phyloP scores from a whole-genome alignment of 2,113 vertebrate genomes.

The Hassar affinis region DNA sequence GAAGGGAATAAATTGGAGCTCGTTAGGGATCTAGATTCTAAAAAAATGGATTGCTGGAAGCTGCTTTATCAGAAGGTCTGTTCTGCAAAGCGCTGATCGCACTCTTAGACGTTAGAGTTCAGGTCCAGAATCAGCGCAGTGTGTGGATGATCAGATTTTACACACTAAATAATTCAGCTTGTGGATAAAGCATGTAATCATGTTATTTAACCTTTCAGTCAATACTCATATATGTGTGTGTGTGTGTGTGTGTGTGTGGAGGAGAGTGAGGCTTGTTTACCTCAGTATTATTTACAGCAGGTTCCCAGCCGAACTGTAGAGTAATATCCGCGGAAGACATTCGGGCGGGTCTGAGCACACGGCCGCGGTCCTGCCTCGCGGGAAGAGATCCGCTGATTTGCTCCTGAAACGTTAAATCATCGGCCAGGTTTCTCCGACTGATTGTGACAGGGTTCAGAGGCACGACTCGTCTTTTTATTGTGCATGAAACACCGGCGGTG shows the following conservation, averaged over 20 bases:
- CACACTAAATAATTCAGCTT: slow-evolving; percentile 7
- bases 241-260: neutral
- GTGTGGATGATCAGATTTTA: neutral
- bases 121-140: too few relatives aligned
- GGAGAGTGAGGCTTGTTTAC: neutral
- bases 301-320: neutral
- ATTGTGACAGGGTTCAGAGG: neutral
- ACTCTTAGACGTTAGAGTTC: too few relatives aligned
- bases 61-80: neutral
- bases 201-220: slow-evolving; percentile 18
- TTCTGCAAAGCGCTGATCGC: too few relatives aligned
- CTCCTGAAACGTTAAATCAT: slow-evolving; percentile 11
- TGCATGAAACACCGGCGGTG: neutral
- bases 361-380: neutral
- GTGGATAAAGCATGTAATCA: slow-evolving; percentile 11
- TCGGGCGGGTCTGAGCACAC: neutral
- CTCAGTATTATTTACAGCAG: slow-evolving; percentile 17
- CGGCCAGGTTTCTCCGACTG: neutral
- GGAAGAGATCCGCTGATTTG: slow-evolving; percentile 30
- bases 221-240: slow-evolving; percentile 16
- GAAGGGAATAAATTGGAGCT: neutral
- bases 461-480: neutral
- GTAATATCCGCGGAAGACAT: slow-evolving; percentile 5
- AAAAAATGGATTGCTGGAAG: neutral
- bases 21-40: neutral